Conservation (phyloP, 2,797 vertebrate genomes). For the Nyctalus aviator region DNA sequence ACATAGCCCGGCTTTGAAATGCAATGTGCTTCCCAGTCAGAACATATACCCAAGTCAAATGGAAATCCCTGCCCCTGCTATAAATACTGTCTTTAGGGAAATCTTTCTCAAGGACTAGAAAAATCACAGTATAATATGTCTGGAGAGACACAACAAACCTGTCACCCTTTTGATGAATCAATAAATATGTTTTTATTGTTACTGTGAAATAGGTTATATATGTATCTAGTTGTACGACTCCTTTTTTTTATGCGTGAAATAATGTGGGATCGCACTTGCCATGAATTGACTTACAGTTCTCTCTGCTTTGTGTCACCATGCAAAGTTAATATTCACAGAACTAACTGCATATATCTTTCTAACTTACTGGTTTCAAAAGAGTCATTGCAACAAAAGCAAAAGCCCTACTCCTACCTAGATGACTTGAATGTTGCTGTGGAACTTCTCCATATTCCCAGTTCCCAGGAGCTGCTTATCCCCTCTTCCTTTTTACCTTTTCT, state of each 20-base stretch:
- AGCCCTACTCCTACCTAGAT: neutral
- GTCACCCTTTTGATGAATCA: conserved; percentile 58
- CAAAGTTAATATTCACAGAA: conserved; percentile 47
- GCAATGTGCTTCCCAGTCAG: conserved; percentile 36
- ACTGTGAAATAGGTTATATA: conserved; percentile 62
- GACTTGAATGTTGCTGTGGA: neutral
- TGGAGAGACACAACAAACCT: conserved; percentile 67
- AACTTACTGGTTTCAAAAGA: neutral
- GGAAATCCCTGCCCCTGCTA: conserved; percentile 57
- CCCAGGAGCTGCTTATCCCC: neutral
- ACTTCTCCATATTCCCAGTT: neutral
- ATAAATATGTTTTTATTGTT: conserved; percentile 74
- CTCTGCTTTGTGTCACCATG: neutral
- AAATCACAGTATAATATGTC: conserved; percentile 58
- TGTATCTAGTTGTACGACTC: neutral
- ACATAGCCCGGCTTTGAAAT: conserved; percentile 51
- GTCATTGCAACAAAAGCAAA: conserved; percentile 18
- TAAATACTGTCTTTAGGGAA: conserved; percentile 73
- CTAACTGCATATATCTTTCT: neutral
- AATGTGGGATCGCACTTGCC: conserved; percentile 1
- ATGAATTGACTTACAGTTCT: conserved; percentile 37
- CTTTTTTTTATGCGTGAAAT: conserved; percentile 53
- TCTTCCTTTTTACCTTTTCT: neutral
- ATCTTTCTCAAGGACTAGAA: conserved; percentile 73
- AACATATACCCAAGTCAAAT: conserved; percentile 48